Percentiles rank a stretch among this genome's conserved stretches.
Conservation (phyloP, 2,888 invertebrate genomes). For the Drosophila quinaria region DNA sequence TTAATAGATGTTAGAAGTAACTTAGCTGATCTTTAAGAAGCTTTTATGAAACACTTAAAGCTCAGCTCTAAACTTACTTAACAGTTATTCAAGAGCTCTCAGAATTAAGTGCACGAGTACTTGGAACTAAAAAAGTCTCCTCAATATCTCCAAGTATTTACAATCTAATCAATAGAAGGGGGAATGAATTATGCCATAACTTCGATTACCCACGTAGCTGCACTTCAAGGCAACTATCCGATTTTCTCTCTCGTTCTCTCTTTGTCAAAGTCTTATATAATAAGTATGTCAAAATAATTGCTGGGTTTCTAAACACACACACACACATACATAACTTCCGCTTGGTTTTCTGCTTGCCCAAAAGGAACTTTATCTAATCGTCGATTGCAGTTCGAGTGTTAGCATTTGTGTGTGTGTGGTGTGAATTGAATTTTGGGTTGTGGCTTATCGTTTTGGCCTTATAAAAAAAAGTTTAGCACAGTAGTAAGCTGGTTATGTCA, state of each 20-base stretch:
- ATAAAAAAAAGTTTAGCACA: slow-evolving; percentile 43
- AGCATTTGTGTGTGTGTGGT: neutral
- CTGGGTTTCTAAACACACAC: slow-evolving; percentile 2
- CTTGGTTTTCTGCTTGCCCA: slow-evolving; percentile 15
- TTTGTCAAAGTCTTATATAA: slow-evolving; percentile 30
- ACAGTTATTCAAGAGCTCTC: neutral
- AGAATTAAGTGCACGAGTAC: slow-evolving; percentile 2
- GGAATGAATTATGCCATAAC: slow-evolving; percentile 11
- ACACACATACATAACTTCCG: slow-evolving; percentile 20
- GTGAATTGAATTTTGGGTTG: slow-evolving; percentile 30
- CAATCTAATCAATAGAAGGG: slow-evolving; percentile 48
- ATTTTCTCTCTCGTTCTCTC: neutral
- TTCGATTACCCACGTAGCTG: slow-evolving; percentile 7
- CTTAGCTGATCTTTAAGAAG: neutral
- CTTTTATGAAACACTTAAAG: neutral
- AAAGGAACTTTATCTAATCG: slow-evolving; percentile 49
- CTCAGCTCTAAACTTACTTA: neutral
- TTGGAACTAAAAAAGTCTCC: neutral
- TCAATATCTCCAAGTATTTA: slow-evolving; percentile 29
- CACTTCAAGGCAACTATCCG: slow-evolving; percentile 24
- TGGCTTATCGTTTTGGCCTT: slow-evolving; percentile 39
- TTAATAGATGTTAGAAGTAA: neutral
- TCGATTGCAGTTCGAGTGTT: slow-evolving; percentile 22
- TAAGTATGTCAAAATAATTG: slow-evolving; percentile 35
- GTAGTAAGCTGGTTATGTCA: slow-evolving; percentile 49